Evolutionary conservation across 2,113 vertebrate genomes (phyloP).

Genomic region (Fulmarus glacialis): DNA sequence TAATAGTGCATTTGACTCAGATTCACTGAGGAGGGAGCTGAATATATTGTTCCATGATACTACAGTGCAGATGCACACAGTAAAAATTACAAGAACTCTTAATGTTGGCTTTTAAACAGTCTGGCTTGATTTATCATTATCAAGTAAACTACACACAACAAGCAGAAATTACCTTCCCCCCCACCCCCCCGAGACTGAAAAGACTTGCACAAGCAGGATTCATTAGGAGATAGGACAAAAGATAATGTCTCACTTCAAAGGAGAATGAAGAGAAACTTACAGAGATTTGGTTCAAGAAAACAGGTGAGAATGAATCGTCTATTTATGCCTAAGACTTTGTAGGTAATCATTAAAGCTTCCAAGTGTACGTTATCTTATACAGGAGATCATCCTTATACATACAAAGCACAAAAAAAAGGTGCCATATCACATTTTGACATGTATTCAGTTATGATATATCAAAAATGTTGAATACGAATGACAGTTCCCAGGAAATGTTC

Average conservation of each 20-base stretch:
- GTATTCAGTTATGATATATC: background rate
- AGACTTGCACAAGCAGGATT: background rate
- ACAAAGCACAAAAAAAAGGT: background rate
- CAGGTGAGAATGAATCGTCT: background rate
- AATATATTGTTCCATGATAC: background rate
- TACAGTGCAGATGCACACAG: background rate
- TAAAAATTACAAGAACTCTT: background rate
- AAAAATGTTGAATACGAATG: background rate
- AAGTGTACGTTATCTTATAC: background rate
- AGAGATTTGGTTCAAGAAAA: background rate
- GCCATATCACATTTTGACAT: background rate
- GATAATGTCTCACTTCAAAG: background rate
- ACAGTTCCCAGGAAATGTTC: background rate
- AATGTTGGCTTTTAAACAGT: background rate
- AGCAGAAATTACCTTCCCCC: background rate
- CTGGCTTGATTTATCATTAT: background rate
- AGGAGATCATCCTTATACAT: background rate
- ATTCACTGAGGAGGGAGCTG: background rate
- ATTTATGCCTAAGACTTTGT: background rate
- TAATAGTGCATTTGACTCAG: background rate
- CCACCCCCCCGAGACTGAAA: background rate
- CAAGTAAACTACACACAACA: background rate
- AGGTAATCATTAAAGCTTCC: background rate
- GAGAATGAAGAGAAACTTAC: background rate
- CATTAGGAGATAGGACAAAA: background rate